Evolutionary conservation across 2,888 invertebrate species (phyloP), one percentile per base, ranked within the genome.

Genomic region (Hirudinaria manillensis): DNA sequence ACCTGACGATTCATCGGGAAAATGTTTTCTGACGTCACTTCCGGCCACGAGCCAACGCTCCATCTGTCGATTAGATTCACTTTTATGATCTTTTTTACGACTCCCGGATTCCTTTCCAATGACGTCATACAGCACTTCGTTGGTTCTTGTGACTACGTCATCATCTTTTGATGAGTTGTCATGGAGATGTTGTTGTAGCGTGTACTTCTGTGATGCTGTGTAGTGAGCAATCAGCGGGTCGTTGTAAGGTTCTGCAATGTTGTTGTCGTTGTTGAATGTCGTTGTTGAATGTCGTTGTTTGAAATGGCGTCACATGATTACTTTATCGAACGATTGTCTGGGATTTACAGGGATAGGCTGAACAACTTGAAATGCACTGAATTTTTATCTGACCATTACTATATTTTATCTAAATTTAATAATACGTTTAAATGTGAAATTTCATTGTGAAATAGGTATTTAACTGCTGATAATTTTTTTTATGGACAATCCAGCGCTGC

Each of bases 21-120:
- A 27, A 10, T 29, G 10, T 24, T 61, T 61, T 24, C 61, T 61
- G 61, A 13, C 61, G 61, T 61, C 61, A 29, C 29, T 24, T 24
- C 61, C 61, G 29, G 61, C 29, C 61, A 61, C 29, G 29, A 61
- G 24, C 61, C 29, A 27, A 13, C 61, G 61, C 61, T 61, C 61
- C 61, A 2, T 61, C 24, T 61, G 61, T 24, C 61, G 61, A 61
- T 61, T 61, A n/a, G 61, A 61, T 61, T 61, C 61, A 61, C 61
- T 61, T 61, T 61, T 61, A 61, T 61, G 61, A 29, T 61, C 61
- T 27, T 61, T 61, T 61, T 61, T 61, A 61, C 61, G 61, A 29
- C 19, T 61, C 29, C 61, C 61, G 61, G 61, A 61, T 61, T 61
- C 61, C 21, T 61, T 61, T 61, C 29, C 61, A 29, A 61, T 61